Evolutionary conservation across 1,140 invertebrate genomes (phyloP).

Genomic region (Hestina assimilis): DNA sequence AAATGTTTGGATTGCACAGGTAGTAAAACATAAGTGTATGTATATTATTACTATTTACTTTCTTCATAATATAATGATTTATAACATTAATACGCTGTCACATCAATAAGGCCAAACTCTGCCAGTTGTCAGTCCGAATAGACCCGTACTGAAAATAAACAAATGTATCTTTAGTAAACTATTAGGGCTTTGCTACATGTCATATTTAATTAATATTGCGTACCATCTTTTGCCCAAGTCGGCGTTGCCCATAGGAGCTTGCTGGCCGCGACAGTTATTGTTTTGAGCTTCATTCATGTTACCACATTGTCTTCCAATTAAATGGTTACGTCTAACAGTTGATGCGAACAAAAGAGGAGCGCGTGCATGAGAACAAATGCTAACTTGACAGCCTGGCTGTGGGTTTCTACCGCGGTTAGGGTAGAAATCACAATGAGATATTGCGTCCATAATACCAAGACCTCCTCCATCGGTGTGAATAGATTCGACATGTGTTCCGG

Average conservation of each 20-base stretch:
- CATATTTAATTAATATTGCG: too few species aligned
- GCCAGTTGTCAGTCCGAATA: too few species aligned
- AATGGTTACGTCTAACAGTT: constrained; percentile 69
- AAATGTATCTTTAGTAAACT: too few species aligned
- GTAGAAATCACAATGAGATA: constrained; percentile 78
- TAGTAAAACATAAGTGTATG: too few species aligned
- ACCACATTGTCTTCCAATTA: constrained; percentile 61
- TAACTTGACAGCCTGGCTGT: constrained; percentile 82
- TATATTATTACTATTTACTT: too few species aligned
- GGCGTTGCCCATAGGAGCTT: constrained; percentile 59
- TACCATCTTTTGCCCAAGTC: too few species aligned
- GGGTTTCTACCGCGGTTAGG: constrained; percentile 78
- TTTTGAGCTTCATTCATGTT: constrained; percentile 40
- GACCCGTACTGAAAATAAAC: too few species aligned
- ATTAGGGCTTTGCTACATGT: too few species aligned
- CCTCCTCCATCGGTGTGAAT: constrained; percentile 81
- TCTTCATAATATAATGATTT: too few species aligned
- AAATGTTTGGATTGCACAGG: too few species aligned
- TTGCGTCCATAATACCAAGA: constrained; percentile 57
- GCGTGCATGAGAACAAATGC: constrained; percentile 77
- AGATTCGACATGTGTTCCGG: constrained; percentile 80
- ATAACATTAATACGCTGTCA: too few species aligned
- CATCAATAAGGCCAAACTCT: too few species aligned
- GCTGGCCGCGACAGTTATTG: constrained; percentile 40
- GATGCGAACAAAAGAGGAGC: constrained; percentile 78